Percentiles rank a stretch among this genome's conserved stretches.
Evolutionary conservation across 1,140 invertebrate species (phyloP).

Genomic region (Trichonephila clavipes): DNA sequence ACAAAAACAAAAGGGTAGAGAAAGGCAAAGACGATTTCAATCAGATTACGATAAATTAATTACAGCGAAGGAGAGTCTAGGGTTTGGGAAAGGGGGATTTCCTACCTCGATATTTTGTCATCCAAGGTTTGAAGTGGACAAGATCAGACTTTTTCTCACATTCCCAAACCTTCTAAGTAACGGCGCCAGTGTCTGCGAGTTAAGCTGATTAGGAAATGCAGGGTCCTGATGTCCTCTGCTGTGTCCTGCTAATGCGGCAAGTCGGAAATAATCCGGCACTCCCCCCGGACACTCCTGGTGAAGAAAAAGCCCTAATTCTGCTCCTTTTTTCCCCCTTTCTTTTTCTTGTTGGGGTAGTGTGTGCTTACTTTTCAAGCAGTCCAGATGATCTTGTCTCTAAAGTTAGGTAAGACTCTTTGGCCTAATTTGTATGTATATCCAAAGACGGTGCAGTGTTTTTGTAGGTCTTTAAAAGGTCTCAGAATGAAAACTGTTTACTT

Average conservation of each 20-base stretch:
- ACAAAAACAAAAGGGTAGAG: not conserved
- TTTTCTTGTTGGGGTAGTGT: not conserved
- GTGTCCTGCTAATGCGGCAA: conserved; percentile 63
- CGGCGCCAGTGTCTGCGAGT: conserved; percentile 29
- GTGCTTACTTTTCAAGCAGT: conserved; percentile 47
- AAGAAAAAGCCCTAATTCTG: conserved; percentile 51
- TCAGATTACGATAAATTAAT: conserved; percentile 53
- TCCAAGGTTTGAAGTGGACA: conserved; percentile 36
- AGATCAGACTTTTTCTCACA: conserved; percentile 36
- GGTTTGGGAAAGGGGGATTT: conserved; percentile 23
- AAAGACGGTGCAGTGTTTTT: not conserved
- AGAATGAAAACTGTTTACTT: conserved; percentile 4
- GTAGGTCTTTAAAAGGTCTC: conserved; percentile 13
- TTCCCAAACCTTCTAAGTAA: conserved; percentile 30
- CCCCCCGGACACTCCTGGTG: conserved; percentile 26
- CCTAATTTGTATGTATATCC: conserved; percentile 47
- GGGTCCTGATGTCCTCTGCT: conserved; percentile 33
- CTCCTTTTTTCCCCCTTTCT: conserved; percentile 9
- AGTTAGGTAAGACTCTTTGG: conserved; percentile 6
- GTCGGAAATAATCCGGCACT: conserved; percentile 58
- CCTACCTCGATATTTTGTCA: conserved; percentile 48
- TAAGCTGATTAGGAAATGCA: conserved; percentile 62
- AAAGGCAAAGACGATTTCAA: conserved; percentile 22
- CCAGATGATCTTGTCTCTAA: not conserved
- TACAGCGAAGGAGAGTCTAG: conserved; percentile 4